phyloP scores from a whole-genome alignment of 2,797 vertebrate genomes.

The Percopsis omiscomaycus region DNA sequence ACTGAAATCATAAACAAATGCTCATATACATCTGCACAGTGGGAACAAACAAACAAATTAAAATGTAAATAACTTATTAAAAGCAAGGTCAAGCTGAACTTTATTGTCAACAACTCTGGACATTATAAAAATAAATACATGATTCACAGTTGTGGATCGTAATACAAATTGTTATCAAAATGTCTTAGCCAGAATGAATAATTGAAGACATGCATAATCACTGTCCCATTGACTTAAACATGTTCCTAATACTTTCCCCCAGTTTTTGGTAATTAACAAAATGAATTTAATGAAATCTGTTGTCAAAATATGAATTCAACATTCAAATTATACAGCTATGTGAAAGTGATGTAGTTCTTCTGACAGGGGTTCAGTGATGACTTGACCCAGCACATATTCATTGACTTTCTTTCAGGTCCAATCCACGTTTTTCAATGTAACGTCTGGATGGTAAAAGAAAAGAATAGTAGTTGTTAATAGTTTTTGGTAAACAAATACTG shows the following conservation, averaged over 20 bases:
- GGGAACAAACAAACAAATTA: background rate
- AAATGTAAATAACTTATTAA: conserved; percentile 33
- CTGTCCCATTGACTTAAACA: conserved; percentile 72
- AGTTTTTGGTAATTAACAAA: conserved; percentile 48
- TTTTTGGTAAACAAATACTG: background rate
- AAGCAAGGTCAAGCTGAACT: conserved; percentile 71
- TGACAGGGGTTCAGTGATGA: conserved; percentile 42
- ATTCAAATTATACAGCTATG: conserved; percentile 59
- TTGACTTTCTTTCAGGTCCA: conserved; percentile 69
- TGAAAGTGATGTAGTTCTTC: conserved; percentile 55
- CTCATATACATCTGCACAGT: background rate
- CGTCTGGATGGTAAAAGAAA: conserved; percentile 60
- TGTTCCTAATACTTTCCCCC: conserved; percentile 59
- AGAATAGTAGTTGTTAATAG: background rate
- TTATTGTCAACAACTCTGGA: conserved; percentile 73
- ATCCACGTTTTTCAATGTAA: conserved; percentile 80
- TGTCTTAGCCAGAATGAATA: conserved; percentile 77
- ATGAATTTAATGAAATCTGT: conserved; percentile 52
- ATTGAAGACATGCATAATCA: conserved; percentile 82
- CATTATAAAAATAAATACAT: conserved; percentile 84
- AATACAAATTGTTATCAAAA: conserved; percentile 87
- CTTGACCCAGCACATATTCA: conserved; percentile 65
- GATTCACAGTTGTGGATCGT: conserved; percentile 80
- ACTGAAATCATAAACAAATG: conserved; percentile 4
- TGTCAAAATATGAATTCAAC: conserved; percentile 67